phyloP scores from a whole-genome alignment of 2,888 invertebrate species.

The Branchipolynoe longqiensis region DNA sequence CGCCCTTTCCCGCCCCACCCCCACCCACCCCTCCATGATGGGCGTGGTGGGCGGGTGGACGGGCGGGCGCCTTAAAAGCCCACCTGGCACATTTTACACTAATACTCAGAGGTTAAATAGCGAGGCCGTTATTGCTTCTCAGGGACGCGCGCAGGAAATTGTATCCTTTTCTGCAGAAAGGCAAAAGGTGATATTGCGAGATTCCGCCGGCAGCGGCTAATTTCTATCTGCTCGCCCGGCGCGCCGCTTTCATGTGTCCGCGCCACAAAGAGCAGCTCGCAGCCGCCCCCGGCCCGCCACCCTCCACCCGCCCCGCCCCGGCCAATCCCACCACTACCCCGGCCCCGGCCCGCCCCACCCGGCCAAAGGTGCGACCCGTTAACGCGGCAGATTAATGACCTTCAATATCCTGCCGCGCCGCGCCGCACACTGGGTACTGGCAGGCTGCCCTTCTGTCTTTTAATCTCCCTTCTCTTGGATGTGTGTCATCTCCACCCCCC shows the following conservation, averaged over 20 bases:
- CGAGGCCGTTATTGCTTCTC: constrained; percentile 26
- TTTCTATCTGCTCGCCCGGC: constrained; percentile 14
- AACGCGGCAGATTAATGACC: constrained; percentile 40
- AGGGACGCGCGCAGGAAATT: constrained; percentile 32
- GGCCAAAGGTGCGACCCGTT: constrained; percentile 41
- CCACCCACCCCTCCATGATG: not conserved
- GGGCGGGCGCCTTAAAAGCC: constrained; percentile 1
- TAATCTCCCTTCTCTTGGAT: constrained; percentile 47
- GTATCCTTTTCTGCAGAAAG: constrained; percentile 49
- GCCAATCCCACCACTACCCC: too few species aligned
- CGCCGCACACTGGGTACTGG: not conserved
- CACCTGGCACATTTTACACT: constrained; percentile 7
- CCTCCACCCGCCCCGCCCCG: not conserved
- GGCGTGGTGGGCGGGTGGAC: not conserved
- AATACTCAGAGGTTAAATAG: constrained; percentile 36
- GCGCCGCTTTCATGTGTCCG: constrained; percentile 16
- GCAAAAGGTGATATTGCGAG: constrained; percentile 36
- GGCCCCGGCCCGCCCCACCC: not conserved
- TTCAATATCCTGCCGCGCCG: constrained; percentile 7
- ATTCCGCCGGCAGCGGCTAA: constrained; percentile 32
- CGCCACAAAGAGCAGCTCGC: constrained; percentile 7
- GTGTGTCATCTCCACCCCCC: constrained; percentile 37
- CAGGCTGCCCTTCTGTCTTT: constrained; percentile 46
- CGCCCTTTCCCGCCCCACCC: not conserved
- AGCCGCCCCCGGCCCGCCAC: too few species aligned